These are phyloP conservation scores for Xiphophorus hellerii DNA, from an alignment of 2,113 vertebrate genomes.

Conservation along the genomic window DNA sequence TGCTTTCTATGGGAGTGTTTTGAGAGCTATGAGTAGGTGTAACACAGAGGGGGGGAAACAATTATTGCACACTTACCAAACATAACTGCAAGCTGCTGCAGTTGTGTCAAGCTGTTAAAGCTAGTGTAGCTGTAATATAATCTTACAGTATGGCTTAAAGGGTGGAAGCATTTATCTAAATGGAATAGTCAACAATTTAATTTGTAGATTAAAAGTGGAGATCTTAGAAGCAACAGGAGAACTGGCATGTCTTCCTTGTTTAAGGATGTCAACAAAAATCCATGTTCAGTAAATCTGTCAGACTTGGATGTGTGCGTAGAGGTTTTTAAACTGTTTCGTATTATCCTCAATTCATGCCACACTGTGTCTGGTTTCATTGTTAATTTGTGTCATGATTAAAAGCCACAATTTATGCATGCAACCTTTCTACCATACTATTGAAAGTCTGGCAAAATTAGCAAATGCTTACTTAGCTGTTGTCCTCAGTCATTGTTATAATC, in stretches of 20 bases:
- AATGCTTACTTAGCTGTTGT: slow-evolving; percentile 26
- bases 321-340: slow-evolving; percentile 11
- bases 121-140: neutral
- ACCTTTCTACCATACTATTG: slow-evolving; percentile 59
- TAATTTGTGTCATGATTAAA: slow-evolving; percentile 36
- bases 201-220: neutral
- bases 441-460: slow-evolving; percentile 56
- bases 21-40: slow-evolving; percentile 57
- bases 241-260: neutral
- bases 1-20: slow-evolving; percentile 5
- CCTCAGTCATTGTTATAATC: slow-evolving; percentile 2
- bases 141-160: neutral
- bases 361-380: slow-evolving; percentile 1
- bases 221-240: neutral
- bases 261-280: neutral
- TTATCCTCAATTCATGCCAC: slow-evolving; percentile 22
- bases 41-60: slow-evolving; percentile 33
- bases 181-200: too few species aligned
- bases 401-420: slow-evolving; percentile 49
- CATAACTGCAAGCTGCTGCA: slow-evolving; percentile 30
- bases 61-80: slow-evolving; percentile 55
- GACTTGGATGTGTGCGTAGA: neutral
- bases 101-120: slow-evolving; percentile 34
- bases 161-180: neutral
- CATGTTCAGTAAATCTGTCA: neutral